A percentile compares a stretch with the other conserved stretches of the same genome.
Evolutionary conservation across 1,140 invertebrate genomes (phyloP).

Genomic region (Trichonephila clavata): DNA sequence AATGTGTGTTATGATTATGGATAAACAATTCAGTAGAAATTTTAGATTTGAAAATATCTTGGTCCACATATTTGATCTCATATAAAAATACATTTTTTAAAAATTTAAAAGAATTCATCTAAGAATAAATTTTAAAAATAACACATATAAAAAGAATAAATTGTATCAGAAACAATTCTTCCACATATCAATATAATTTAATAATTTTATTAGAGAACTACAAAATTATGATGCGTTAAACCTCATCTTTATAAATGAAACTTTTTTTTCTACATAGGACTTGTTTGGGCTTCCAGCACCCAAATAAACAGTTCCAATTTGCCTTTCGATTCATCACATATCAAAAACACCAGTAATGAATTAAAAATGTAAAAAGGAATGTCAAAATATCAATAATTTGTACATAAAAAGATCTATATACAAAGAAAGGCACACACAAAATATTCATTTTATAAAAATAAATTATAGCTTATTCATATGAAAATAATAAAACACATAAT

Average conservation of each 20-base stretch:
- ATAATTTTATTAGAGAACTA: no score
- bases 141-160: not conserved
- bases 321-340: not conserved
- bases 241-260: no score
- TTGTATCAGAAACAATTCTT: not conserved
- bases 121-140: no score
- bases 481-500: conserved; percentile 2
- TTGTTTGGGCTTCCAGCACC: conserved; percentile 8
- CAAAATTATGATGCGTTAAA: no score
- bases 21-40: not conserved
- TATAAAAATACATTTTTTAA: no score
- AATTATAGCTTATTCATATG: not conserved
- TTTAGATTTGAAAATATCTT: no score
- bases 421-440: not conserved
- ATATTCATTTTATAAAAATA: not conserved
- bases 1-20: not conserved
- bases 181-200: not conserved
- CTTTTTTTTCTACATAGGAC: not conserved
- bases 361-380: not conserved
- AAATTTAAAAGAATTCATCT: no score
- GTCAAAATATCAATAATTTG: conserved; percentile 8
- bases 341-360: not conserved
- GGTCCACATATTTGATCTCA: no score
- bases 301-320: not conserved
- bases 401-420: not conserved